Evolutionary conservation across 2,888 invertebrate genomes (phyloP).

Genomic region (Sipunculus nudus): DNA sequence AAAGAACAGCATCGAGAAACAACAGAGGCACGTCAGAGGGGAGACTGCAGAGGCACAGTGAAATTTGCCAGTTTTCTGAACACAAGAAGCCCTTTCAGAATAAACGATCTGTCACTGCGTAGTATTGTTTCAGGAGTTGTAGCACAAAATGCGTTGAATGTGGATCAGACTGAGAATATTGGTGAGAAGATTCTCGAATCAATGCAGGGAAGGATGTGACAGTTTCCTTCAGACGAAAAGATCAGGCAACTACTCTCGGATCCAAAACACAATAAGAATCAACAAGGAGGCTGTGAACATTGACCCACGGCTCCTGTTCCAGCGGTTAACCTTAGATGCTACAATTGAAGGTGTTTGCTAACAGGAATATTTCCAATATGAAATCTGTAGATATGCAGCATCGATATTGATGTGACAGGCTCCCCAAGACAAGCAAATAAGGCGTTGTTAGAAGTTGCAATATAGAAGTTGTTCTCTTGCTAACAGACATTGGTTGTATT

Average conservation of each 20-base stretch:
- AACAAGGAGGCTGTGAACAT: slow-evolving; percentile 19
- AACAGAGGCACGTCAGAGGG: slow-evolving; percentile 7
- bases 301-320: slow-evolving; percentile 27
- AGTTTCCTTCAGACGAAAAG: slow-evolving; percentile 24
- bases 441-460: slow-evolving; percentile 30
- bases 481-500: too few relatives aligned
- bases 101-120: slow-evolving; percentile 9
- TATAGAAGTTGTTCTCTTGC: too few relatives aligned
- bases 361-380: background rate
- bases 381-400: background rate
- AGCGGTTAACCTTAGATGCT: slow-evolving; percentile 9
- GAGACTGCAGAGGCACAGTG: slow-evolving; percentile 27
- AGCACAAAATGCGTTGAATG: slow-evolving; percentile 36
- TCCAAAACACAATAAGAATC: slow-evolving; percentile 13
- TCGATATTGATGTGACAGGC: slow-evolving; percentile 4
- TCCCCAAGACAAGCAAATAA: slow-evolving; percentile 32
- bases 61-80: slow-evolving; percentile 20
- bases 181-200: slow-evolving; percentile 29
- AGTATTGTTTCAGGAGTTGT: slow-evolving; percentile 40
- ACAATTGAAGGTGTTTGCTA: too few relatives aligned
- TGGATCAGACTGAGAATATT: slow-evolving; percentile 29
- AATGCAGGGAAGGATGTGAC: slow-evolving; percentile 26
- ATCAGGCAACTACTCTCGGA: slow-evolving; percentile 27
- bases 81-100: slow-evolving; percentile 34
- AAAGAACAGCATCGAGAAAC: slow-evolving; percentile 19